These are phyloP conservation scores for Podarcis lilfordi DNA, from an alignment of 2,797 vertebrate genomes.

Conservation along the genomic window DNA sequence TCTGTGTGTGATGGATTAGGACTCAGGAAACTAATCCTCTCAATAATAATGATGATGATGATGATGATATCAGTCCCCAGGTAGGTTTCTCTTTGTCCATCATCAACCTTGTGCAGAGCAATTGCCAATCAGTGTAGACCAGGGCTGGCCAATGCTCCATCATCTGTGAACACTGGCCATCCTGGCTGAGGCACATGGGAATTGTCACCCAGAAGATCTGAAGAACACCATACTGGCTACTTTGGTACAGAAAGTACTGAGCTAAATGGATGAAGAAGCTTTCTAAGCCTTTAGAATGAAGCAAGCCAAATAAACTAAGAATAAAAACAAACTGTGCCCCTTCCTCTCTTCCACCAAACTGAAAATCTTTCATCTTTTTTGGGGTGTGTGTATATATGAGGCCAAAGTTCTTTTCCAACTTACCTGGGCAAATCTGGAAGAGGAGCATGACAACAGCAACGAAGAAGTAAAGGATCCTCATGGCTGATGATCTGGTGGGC, in stretches of 20 bases:
- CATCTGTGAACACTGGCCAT: no score
- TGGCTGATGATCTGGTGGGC: background rate
- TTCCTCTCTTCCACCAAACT: background rate
- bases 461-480: slow-evolving; percentile 11
- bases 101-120: no score
- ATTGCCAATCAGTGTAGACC: no score
- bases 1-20: no score
- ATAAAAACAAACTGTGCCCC: background rate
- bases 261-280: background rate
- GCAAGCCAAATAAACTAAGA: background rate
- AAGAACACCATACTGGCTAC: background rate
- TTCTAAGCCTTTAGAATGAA: background rate
- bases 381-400: background rate
- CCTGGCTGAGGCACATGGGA: background rate
- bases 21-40: no score
- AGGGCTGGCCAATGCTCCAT: no score
- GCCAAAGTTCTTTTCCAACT: background rate
- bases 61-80: no score
- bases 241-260: background rate
- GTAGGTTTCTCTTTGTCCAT: no score
- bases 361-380: background rate
- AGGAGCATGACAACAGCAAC: background rate
- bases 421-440: slow-evolving; percentile 24
- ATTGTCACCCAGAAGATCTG: background rate
- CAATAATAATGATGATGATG: no score